Conservation (phyloP, 2,797 vertebrate species). For the Etheostoma nigrum region DNA sequence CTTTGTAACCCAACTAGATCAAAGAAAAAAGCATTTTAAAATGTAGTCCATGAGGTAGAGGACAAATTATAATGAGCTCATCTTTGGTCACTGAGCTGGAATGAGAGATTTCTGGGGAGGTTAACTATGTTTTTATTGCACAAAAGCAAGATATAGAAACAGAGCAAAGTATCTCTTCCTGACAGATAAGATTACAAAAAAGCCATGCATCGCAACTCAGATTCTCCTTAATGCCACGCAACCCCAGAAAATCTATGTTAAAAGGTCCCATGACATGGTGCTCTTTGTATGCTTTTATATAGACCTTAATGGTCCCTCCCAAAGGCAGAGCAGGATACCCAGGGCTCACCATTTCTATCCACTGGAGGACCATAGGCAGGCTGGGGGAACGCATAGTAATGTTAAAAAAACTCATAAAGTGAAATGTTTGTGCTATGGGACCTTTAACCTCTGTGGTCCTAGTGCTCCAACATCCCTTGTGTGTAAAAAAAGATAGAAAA, state of each 20-base stretch:
- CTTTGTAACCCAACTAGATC: constrained; percentile 30
- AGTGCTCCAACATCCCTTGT: constrained; percentile 22
- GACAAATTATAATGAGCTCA: constrained; percentile 36
- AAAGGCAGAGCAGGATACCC: no score
- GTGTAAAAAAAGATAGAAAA: constrained; percentile 54
- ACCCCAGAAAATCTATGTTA: constrained; percentile 40
- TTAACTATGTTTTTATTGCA: constrained; percentile 44
- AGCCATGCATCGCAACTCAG: not conserved
- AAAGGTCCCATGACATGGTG: not conserved
- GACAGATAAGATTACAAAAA: not conserved
- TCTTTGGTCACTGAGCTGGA: constrained; percentile 28
- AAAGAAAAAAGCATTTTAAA: constrained; percentile 22
- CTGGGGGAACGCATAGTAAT: no score
- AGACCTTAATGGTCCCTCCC: no score
- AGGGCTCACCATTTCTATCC: no score
- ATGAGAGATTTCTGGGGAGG: constrained; percentile 16
- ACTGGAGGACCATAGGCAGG: no score
- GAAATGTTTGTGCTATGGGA: no score
- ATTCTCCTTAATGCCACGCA: constrained; percentile 12
- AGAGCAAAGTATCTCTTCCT: not conserved
- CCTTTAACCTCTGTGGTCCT: constrained; percentile 26
- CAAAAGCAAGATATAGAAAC: constrained; percentile 19
- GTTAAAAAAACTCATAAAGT: no score
- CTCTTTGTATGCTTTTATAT: no score
- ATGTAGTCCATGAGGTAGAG: constrained; percentile 1